A percentile compares a stretch with the other conserved stretches of the same genome.
phyloP scores from a whole-genome alignment of 2,113 vertebrate species.

The Spea bombifrons region DNA sequence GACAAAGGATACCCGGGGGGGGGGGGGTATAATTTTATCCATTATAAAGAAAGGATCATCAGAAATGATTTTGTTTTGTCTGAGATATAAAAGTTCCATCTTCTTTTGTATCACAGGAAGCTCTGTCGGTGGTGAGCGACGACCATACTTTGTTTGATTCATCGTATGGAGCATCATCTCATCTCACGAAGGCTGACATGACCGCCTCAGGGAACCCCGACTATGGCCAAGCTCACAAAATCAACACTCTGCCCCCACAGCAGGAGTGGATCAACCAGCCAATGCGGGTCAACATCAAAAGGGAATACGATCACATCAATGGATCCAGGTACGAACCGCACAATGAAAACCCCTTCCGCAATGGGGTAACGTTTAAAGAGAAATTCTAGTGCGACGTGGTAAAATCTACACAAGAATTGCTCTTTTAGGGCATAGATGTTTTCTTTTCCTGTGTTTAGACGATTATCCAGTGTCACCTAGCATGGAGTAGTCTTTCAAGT shows the following conservation, averaged over 20 bases:
- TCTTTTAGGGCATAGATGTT: too few species aligned
- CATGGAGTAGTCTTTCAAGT: too few species aligned
- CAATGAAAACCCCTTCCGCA: too few species aligned
- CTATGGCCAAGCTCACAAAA: slow-evolving; percentile 95
- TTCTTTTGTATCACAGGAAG: slow-evolving; percentile 75
- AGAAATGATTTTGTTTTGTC: too few species aligned
- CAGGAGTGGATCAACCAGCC: slow-evolving; percentile 97
- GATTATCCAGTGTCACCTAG: too few species aligned
- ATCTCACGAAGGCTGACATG: slow-evolving; percentile 96
- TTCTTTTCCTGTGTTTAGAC: too few species aligned
- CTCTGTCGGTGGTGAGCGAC: slow-evolving; percentile 99
- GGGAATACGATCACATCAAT: slow-evolving; percentile 98
- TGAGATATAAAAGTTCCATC: background rate
- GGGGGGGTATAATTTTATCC: too few species aligned
- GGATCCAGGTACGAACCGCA: slow-evolving; percentile 82
- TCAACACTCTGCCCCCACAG: slow-evolving; percentile 90
- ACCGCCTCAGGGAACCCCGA: slow-evolving; percentile 95
- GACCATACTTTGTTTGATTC: slow-evolving; percentile 98
- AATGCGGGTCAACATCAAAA: slow-evolving; percentile 86
- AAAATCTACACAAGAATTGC: too few species aligned
- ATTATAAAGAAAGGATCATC: too few species aligned
- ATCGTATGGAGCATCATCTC: slow-evolving; percentile 85
- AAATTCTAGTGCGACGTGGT: too few species aligned
- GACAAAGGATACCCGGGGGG: too few species aligned
- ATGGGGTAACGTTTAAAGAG: too few species aligned